phyloP scores from a whole-genome alignment of 1,140 invertebrate species.

The Acromyrmex charruanus region DNA sequence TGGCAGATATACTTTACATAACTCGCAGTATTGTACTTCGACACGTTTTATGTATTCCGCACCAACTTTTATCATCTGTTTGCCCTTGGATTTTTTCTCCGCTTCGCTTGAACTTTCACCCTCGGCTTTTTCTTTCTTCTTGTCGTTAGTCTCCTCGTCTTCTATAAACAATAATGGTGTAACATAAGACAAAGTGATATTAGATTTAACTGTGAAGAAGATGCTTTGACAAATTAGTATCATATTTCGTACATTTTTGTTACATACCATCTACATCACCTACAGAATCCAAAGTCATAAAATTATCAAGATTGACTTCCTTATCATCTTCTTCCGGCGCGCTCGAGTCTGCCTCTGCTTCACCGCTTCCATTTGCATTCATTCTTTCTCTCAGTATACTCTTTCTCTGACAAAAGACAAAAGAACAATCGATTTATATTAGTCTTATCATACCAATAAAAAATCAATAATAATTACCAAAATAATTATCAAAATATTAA shows the following conservation, averaged over 20 bases:
- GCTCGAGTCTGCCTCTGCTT: slow-evolving; percentile 86
- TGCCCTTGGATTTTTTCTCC: slow-evolving; percentile 86
- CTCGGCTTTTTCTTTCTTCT: slow-evolving; percentile 86
- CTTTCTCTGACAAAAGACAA: slow-evolving; percentile 79
- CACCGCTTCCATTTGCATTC: slow-evolving; percentile 77
- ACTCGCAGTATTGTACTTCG: slow-evolving; percentile 90
- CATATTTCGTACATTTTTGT: neutral
- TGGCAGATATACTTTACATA: slow-evolving; percentile 91
- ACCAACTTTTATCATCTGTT: slow-evolving; percentile 92
- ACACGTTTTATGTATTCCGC: slow-evolving; percentile 92
- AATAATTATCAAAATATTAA: neutral
- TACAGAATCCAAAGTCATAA: slow-evolving; percentile 94
- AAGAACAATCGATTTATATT: neutral
- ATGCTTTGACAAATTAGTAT: neutral
- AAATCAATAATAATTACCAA: neutral
- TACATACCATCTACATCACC: slow-evolving; percentile 92
- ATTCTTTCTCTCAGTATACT: slow-evolving; percentile 81
- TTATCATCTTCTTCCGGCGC: slow-evolving; percentile 89
- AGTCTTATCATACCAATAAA: neutral
- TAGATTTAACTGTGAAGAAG: too few relatives aligned
- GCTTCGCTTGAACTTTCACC: slow-evolving; percentile 83
- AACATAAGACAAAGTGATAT: neutral
- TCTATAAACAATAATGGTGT: slow-evolving; percentile 79
- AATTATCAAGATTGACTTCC: slow-evolving; percentile 93
- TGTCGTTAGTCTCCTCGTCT: slow-evolving; percentile 89